Base-by-base conservation (phyloP, 2,888 invertebrate species). In the Chymomyza amoena region DNA sequence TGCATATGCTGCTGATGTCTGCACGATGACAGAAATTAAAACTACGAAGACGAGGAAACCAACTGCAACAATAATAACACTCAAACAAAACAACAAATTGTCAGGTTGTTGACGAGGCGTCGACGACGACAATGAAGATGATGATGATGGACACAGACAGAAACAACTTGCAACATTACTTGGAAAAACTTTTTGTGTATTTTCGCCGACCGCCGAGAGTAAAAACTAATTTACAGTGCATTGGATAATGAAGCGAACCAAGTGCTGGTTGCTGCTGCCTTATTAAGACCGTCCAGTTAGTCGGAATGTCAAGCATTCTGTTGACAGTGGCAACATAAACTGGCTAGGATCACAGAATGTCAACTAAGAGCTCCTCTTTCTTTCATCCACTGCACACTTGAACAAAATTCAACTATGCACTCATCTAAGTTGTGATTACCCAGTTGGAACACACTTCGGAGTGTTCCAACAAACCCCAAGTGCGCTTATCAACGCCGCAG, bases 401-500 rank as follows among this genome's bases (percentile, higher is more conserved):
- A 83, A 78, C 81, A 75, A 79, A 81, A 83, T 83, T 83, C 79
- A 86, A 81, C 84, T 78, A 69, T 72, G 81, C 54, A 54, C 84
- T 81, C 86, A 81, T 73, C 75, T 76, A 73, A 75, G 39, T 25
- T 57, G 57, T 57, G 57, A 57, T 57, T 57, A 20, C 57, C 18
- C 57, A 25, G 57, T 57, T 57, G 57, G 39, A 45, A 45, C 39
- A 45, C 57, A 57, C 25, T 57, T 57, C 28, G 20, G 18, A 57
- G 57, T 57, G 57, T 57, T 10, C 39, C 39, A 45, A 13, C 57
- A 15, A 57, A 57, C 69, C 72, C 66, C 72, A 79, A 84, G 83
- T 78, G 86, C 73, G 86, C 86, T 86, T 84, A 84, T 84, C 86
- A 84, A 84, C 86, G 82, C 84, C 84, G 69, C 68, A 65, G 74